Percentiles rank a stretch among this genome's conserved stretches.
Conservation (phyloP, 1,140 invertebrate genomes). For the Asobara japonica region DNA sequence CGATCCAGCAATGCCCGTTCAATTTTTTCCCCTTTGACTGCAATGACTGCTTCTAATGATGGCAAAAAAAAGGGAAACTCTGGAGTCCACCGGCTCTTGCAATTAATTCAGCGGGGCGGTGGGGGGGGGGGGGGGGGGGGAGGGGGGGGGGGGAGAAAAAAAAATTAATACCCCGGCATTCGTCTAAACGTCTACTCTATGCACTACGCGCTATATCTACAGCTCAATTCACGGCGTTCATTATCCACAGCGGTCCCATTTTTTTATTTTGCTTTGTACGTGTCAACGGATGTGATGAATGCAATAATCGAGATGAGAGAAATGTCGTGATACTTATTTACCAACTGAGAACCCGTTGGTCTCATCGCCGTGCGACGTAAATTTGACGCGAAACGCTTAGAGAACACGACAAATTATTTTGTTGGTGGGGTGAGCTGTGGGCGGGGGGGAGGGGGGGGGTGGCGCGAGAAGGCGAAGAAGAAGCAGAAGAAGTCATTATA, state of each 20-base stretch:
- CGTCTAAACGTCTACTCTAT: background rate
- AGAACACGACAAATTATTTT: background rate
- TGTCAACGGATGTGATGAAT: background rate
- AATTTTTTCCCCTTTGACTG: no score
- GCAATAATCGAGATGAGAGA: background rate
- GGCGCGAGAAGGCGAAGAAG: background rate
- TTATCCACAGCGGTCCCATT: background rate
- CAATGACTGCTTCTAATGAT: no score
- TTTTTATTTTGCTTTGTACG: background rate
- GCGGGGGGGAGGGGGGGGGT: background rate
- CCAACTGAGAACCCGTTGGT: background rate
- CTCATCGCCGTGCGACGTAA: background rate
- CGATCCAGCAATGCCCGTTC: no score
- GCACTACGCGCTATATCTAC: background rate
- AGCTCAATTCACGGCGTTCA: background rate
- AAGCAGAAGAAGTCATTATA: no score
- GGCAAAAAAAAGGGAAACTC: no score
- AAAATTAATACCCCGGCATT: constrained; percentile 39
- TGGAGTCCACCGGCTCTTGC: no score
- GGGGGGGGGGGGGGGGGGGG: no score
- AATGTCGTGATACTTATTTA: background rate
- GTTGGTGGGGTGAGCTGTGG: background rate
- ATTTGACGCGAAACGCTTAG: background rate
- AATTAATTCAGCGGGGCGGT: no score
- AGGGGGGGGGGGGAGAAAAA: no score